Evolutionary conservation across 1,140 invertebrate genomes (phyloP), one percentile per base, ranked within the genome.

Genomic region (Acromyrmex heyeri): DNA sequence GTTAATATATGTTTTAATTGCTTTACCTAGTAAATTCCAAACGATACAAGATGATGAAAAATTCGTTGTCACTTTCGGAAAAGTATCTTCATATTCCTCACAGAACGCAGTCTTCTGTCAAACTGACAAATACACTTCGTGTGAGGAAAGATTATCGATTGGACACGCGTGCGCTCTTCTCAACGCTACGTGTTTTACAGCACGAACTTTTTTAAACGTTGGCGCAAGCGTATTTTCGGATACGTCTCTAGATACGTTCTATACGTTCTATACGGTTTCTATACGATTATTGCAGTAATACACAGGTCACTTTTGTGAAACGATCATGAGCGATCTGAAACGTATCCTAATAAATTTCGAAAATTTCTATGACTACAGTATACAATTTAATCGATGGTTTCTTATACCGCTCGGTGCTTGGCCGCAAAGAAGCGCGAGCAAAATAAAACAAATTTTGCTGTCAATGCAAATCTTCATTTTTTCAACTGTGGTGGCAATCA

Each of bases 301-400:
- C 16, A 34, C n/a, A 18, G 30, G 64, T 89, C 16, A 64, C 44
- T 0, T n/a, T 3, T 57, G 12, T 18, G 27, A 38, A 24, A 50
- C 21, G 18, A 86, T 61, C 57, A 89, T 88, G 83, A 27, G 61
- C 14, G 21, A 55, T 1, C 27, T 1, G 7, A 1, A 24, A 10
- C 16, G 1, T 16, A 27, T 62, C 0, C 3, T 12, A n/a, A 8
- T 8, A 7, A 8, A 14, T 14, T 2, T 12, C 21, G 10, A 2
- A 7, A 50, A 34, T 0, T 48, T 82, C 4, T 79, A 76, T 44
- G 55, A 88, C 18, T 89, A 87, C 6, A 86, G 70, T n/a, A 34
- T 90, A 2, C 70, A 69, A n/a, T 6, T 91, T 14, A 87, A 61
- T 21, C 86, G 90, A 18, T 90, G 90, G 88, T 55, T 90, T 8